A percentile compares a stretch with the other conserved stretches of the same genome.
These are phyloP conservation scores for Phytoseiulus persimilis DNA, from an alignment of 2,888 invertebrate species.

Conservation along the genomic window DNA sequence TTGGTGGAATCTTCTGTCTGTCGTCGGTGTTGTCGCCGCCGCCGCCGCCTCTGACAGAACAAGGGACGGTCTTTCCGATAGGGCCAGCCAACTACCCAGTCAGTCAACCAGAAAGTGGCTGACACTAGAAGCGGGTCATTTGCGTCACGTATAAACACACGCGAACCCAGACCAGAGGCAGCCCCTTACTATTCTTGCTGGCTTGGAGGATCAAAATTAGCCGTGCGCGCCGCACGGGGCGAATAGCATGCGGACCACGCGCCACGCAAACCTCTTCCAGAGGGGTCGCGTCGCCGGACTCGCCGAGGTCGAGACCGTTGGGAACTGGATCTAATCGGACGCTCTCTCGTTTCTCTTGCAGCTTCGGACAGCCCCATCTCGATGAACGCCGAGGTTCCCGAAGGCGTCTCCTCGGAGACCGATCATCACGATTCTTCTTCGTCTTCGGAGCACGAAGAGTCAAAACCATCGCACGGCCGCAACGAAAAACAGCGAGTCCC, in stretches of 20 bases:
- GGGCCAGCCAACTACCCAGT: neutral
- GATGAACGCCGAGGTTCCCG: constrained; percentile 33
- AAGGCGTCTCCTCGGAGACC: constrained; percentile 19
- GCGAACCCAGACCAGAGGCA: neutral
- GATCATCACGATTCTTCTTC: constrained; percentile 34
- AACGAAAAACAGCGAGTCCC: constrained; percentile 24
- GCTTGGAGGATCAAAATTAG: too few relatives aligned
- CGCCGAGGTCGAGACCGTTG: too few relatives aligned
- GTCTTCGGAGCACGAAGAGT: constrained; percentile 9
- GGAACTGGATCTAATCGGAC: too few relatives aligned
- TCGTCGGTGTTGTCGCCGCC: neutral
- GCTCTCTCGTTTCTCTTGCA: neutral
- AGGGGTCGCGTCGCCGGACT: too few relatives aligned
- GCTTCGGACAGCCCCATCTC: constrained; percentile 39
- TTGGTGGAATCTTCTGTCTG: constrained; percentile 10
- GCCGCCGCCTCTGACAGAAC: neutral
- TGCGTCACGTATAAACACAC: neutral
- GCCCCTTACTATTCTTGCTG: neutral
- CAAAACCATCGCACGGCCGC: constrained; percentile 11
- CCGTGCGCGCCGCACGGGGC: too few relatives aligned
- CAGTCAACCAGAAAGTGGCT: neutral
- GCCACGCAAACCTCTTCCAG: too few relatives aligned
- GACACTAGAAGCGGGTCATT: neutral
- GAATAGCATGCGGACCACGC: too few relatives aligned
- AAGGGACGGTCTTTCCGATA: neutral